Evolutionary conservation across 2,797 vertebrate species (phyloP), one percentile per base, ranked within the genome.

Genomic region (Sebastes iracundus): DNA sequence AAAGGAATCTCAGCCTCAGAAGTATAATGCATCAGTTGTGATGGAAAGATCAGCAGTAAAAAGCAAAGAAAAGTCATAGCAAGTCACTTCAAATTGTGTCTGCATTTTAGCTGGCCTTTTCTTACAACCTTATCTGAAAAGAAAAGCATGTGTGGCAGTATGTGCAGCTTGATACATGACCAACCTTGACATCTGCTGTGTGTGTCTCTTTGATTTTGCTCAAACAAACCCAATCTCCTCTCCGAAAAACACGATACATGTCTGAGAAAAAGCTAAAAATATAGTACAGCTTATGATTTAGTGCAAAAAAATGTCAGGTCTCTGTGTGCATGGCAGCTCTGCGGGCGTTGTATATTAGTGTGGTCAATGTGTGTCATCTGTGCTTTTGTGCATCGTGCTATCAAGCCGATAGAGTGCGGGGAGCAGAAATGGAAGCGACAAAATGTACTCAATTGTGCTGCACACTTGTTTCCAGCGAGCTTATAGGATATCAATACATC

Each of bases 401-500:
- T 46, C 11, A 46, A 28, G 16, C 32, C 0, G 4, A 35, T 16
- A 56, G 27, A 35, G 6, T 22, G 55, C 14, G 27, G 6, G 28
- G 23, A 52, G 33, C 77, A 9, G 42, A 30, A 25, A 71, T 27
- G 60, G 14, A 72, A 25, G 1, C 0, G 27, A 46, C 22, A 49
- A 33, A 65, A 46, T 68, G 67, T 10, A 28, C 58, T 65, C 64
- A 22, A 27, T 30, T 69, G 52, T 55, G 60, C 69, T 61, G 11
- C 32, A 13, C 28, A 46, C 25, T 69, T 42, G n/a, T 64, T 70
- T 75, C 69, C 63, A 59, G 63, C 10, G 20, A 53, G 65, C 42
- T 76, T 30, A 83, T 69, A 49, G 74, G 28, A 76, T 70, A 79
- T 80, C 72, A 60, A 80, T 76, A 60, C 60, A 60, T 63, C 32